Base-by-base conservation (phyloP, 53 echinoderm and acorn worm species). In the Zoroaster sp. region DNA sequence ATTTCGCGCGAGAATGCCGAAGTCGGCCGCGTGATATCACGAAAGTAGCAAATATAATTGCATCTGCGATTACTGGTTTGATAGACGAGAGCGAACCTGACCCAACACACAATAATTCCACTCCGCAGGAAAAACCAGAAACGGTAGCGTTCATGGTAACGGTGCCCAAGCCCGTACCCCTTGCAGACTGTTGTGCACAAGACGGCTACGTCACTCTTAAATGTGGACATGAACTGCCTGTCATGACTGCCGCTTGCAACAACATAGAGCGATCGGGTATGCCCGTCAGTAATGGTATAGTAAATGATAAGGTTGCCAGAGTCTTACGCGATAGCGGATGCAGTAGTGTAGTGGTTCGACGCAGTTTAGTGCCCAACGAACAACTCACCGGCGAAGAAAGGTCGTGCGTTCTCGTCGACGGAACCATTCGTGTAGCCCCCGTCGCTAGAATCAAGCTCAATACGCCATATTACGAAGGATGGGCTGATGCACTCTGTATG, bases 271-370 rank as follows among this genome's bases (percentile, higher is more conserved):
- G 12, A 35, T 36, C 33, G 10, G n/a, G 74, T 2, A 87, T 87
- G 87, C 87, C 87, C 8, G 74, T 87, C 6, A 37, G 47, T 52
- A 33, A 30, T 4, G 88, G 75, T 38, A 32, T 76, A 49, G 65
- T 46, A 4, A 66, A 83, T 28, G 45, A 21, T 12, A 66, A 37
- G 21, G 18, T 6, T 1, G 78, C 83, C 0, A 9, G 41, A 12
- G 89, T 92, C 21, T 54, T 94, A 33, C 86, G 86, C 66, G 86
- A 86, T 72, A 72, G 49, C 18, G 86, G 86, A 13, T 86, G 86
- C 17, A 72, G 72, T 46, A 44, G 86, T 18, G 65, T 86, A 33
- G 53, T 86, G 12, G 32, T 85, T 32, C 14, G 51, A 28, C 21
- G 36, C 5, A 21, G 36, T 37, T 72, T 86, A 72, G 86, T 66